A percentile compares a stretch with the other conserved stretches of the same genome.
These are phyloP conservation scores for Saimiri boliviensis DNA, from an alignment of 2,113 vertebrate species.

Conservation along the genomic window DNA sequence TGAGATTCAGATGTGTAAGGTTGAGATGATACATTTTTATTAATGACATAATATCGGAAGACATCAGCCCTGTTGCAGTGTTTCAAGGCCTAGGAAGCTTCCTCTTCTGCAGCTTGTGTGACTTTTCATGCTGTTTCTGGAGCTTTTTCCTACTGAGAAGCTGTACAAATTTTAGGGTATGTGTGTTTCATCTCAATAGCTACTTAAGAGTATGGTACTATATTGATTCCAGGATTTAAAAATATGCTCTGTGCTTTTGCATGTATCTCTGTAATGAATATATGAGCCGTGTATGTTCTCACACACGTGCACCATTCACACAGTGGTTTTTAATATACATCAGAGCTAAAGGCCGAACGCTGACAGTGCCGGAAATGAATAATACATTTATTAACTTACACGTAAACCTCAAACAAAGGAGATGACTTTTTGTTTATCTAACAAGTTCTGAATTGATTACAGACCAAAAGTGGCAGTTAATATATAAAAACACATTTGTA, in stretches of 20 bases:
- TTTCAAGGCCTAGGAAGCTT: conserved; percentile 25
- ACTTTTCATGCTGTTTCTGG: conserved; percentile 52
- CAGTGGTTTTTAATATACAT: neutral
- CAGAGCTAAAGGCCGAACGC: conserved; percentile 31
- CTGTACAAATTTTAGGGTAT: conserved; percentile 31
- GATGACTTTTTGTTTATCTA: neutral
- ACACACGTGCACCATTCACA: neutral
- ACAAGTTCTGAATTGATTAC: conserved; percentile 18
- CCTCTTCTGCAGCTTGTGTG: conserved; percentile 60
- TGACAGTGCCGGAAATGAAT: neutral
- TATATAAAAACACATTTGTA: neutral
- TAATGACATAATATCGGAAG: neutral
- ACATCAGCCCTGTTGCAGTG: neutral
- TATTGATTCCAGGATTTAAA: neutral
- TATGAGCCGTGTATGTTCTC: neutral
- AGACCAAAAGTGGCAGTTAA: neutral
- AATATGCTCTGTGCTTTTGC: neutral
- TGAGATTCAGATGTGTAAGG: conserved; percentile 25
- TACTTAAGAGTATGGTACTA: neutral
- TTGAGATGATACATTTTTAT: conserved; percentile 39
- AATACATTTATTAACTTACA: neutral
- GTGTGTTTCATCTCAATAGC: conserved; percentile 44
- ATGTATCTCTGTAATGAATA: neutral
- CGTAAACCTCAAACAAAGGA: conserved; percentile 17
- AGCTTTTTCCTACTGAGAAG: conserved; percentile 47